These are phyloP conservation scores for Agrilus mali DNA, from an alignment of 2,888 invertebrate species.

Conservation along the genomic window DNA sequence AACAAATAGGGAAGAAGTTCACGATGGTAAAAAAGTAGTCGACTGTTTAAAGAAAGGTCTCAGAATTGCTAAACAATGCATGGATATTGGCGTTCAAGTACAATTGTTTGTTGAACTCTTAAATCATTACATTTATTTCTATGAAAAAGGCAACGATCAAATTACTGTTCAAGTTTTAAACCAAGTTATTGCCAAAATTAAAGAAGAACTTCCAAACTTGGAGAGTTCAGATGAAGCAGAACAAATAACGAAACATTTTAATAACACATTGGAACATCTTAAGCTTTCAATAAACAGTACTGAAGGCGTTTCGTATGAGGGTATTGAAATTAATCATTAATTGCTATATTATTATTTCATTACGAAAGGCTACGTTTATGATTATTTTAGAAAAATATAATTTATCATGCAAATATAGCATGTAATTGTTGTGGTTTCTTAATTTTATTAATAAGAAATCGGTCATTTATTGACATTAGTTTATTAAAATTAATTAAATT, in stretches of 20 bases:
- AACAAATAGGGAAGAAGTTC: conserved; percentile 46
- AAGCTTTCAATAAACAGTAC: conserved; percentile 54
- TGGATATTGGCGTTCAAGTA: conserved; percentile 94
- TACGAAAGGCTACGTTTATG: not conserved
- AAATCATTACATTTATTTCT: conserved; percentile 86
- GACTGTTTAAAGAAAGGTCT: conserved; percentile 94
- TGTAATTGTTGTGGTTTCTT: not conserved
- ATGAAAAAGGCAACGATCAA: conserved; percentile 60
- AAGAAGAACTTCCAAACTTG: conserved; percentile 84
- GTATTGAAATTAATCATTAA: conserved; percentile 38
- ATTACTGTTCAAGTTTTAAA: conserved; percentile 31
- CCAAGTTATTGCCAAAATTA: conserved; percentile 83
- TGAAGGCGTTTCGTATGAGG: conserved; percentile 52
- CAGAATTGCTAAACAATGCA: conserved; percentile 91
- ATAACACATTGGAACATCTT: conserved; percentile 76
- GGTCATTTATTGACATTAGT: too few species aligned
- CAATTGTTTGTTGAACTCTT: conserved; percentile 91
- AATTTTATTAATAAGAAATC: too few species aligned
- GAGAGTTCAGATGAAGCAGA: conserved; percentile 94
- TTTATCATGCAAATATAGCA: not conserved
- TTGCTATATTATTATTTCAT: not conserved
- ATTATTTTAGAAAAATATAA: not conserved
- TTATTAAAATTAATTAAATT: too few species aligned
- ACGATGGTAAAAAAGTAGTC: conserved; percentile 80
- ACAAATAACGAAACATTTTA: conserved; percentile 91